Percentiles rank a stretch among this genome's conserved stretches.
These are phyloP conservation scores for Trichopria drosophilae DNA, from an alignment of 2,888 invertebrate genomes.

Conservation along the genomic window DNA sequence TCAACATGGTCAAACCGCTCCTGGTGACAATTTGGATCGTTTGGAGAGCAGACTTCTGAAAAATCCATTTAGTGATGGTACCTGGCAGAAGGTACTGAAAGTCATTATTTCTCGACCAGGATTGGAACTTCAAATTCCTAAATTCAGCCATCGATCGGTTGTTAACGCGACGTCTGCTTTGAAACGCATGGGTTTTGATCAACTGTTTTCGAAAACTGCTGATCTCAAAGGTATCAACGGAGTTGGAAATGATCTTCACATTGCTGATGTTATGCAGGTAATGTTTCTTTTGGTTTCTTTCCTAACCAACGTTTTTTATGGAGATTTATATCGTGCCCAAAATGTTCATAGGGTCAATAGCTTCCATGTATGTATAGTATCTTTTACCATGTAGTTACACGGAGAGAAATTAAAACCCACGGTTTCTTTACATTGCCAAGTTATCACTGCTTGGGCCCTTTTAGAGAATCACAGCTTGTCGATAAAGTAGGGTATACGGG, in stretches of 20 bases:
- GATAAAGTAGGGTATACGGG: too few relatives aligned
- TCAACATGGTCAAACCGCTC: constrained; percentile 78
- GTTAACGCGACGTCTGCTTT: constrained; percentile 79
- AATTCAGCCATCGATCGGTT: constrained; percentile 80
- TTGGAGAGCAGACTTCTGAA: constrained; percentile 73
- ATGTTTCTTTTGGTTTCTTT: constrained; percentile 9
- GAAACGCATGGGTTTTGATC: constrained; percentile 79
- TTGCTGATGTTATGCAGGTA: constrained; percentile 81
- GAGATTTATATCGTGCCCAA: too few relatives aligned
- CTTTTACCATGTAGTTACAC: too few relatives aligned
- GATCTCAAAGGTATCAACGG: constrained; percentile 84
- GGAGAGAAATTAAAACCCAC: too few relatives aligned
- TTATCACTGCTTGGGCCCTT: too few relatives aligned
- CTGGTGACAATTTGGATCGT: constrained; percentile 76
- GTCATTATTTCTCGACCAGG: constrained; percentile 75
- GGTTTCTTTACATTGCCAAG: too few relatives aligned
- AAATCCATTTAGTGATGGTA: constrained; percentile 66
- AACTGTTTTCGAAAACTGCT: constrained; percentile 76
- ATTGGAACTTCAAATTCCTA: constrained; percentile 80
- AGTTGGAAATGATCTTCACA: constrained; percentile 73
- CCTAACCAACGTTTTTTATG: too few relatives aligned
- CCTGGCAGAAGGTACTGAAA: constrained; percentile 75
- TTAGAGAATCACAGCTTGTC: too few relatives aligned
- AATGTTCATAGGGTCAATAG: too few relatives aligned
- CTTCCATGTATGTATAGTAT: too few relatives aligned